Evolutionary conservation across 2,113 vertebrate species (phyloP), one percentile per base, ranked within the genome.

Genomic region (Atherinomorus stipes): DNA sequence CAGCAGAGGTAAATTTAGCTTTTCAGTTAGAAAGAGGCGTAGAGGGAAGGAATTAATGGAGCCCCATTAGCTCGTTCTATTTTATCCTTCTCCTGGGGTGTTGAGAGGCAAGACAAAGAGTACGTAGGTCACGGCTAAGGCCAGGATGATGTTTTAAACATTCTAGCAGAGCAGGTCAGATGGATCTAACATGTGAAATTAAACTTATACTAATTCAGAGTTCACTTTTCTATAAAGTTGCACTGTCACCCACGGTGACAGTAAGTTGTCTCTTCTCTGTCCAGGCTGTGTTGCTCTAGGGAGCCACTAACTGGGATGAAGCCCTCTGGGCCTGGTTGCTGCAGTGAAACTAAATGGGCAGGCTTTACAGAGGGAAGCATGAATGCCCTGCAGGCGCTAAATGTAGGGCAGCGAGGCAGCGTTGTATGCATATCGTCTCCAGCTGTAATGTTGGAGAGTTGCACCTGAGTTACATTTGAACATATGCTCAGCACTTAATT

Each of bases 1-100:
- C 76, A 45, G 50, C 42, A 49, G 21, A 81, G 72, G 79, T 80
- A 78, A 80, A 90, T 85, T 72, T 82, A 80, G 73, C 66, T 78
- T 67, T 66, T 44, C 59, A 38, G 47, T 78, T 61, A 68, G 52
- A 85, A 51, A 51, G 69, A 56, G 50, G 59, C 54, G 31, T 42
- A 25, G 16, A 56, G 76, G 57, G 70, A 79, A 82, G 63, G 50
- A 77, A 83, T 80, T 74, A 86, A 78, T 77, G 68, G 53, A 52
- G 58, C 59, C 64, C 52, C 67, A 69, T 83, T 83, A 84, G 71
- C 85, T 85, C 13, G 11, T 74, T 85, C 81, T 66, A 64, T 82
- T 78, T 88, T 56, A 78, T 87, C 62, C 53, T 70, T n/a, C 66
- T 59, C 66, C 54, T 69, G 60, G 64, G 83, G 45, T 74, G 71